Conservation (phyloP, 2,888 invertebrate genomes). For the Sepioteuthis lessoniana region DNA sequence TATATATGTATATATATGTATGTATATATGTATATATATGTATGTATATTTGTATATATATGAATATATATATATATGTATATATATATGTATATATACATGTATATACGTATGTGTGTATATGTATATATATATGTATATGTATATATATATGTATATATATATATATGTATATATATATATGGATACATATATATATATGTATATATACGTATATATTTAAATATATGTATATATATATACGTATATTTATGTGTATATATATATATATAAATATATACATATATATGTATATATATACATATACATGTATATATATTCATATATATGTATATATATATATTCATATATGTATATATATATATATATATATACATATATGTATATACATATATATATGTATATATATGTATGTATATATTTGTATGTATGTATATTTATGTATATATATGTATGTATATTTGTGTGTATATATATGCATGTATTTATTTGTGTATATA, state of each 20-base stretch:
- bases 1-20: no score
- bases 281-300: conserved; percentile 23
- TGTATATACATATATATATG: conserved; percentile 9
- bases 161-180: background rate
- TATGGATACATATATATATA: background rate
- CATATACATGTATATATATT: background rate
- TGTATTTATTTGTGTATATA: no score
- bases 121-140: background rate
- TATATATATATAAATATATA: background rate
- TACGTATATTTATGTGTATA: background rate
- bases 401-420: background rate
- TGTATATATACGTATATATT: background rate
- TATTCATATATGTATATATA: background rate
- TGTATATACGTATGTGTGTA: background rate
- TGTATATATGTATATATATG: no score
- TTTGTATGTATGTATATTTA: background rate
- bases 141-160: background rate
- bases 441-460: background rate
- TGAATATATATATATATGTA: background rate
- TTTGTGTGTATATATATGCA: no score
- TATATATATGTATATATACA: background rate
- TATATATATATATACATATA: conserved; percentile 13
- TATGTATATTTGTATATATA: no score
- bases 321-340: background rate
- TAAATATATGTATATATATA: background rate